phyloP scores from a whole-genome alignment of 2,797 vertebrate genomes.

The Anguilla obscura region DNA sequence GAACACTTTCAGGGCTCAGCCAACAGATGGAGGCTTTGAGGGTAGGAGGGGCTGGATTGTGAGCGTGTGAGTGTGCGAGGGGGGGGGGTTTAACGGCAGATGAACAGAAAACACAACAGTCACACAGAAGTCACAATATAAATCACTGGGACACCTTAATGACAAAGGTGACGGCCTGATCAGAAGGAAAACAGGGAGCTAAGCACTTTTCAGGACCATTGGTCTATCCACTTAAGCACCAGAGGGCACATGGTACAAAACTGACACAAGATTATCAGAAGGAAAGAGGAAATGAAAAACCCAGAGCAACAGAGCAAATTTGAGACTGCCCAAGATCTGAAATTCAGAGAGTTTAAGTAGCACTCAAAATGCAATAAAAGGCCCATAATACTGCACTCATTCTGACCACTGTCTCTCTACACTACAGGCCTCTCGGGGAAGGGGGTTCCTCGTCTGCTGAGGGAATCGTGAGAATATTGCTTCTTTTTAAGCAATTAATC shows the following conservation, averaged over 20 bases:
- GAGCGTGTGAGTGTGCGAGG: background rate
- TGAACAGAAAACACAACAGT: background rate
- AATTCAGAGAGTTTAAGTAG: background rate
- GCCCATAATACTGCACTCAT: background rate
- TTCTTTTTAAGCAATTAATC: background rate
- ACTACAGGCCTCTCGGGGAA: background rate
- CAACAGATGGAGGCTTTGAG: background rate
- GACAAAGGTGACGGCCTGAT: background rate
- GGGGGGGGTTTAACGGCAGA: background rate
- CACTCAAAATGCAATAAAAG: background rate
- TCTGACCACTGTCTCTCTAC: background rate
- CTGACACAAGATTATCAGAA: background rate
- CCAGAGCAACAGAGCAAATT: background rate
- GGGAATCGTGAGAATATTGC: background rate
- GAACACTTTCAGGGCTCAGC: background rate
- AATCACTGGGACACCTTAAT: background rate
- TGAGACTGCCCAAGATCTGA: background rate
- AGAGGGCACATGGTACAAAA: background rate
- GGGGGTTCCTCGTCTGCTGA: background rate
- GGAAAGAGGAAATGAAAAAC: background rate
- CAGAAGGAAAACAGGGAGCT: background rate
- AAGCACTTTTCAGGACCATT: slow-evolving; percentile 6
- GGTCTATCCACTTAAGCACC: background rate
- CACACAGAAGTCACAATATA: background rate
- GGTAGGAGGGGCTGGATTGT: background rate